A percentile compares a stretch with the other conserved stretches of the same genome.
Conservation (phyloP, 2,888 invertebrate species). For the Oscheius sp. region DNA sequence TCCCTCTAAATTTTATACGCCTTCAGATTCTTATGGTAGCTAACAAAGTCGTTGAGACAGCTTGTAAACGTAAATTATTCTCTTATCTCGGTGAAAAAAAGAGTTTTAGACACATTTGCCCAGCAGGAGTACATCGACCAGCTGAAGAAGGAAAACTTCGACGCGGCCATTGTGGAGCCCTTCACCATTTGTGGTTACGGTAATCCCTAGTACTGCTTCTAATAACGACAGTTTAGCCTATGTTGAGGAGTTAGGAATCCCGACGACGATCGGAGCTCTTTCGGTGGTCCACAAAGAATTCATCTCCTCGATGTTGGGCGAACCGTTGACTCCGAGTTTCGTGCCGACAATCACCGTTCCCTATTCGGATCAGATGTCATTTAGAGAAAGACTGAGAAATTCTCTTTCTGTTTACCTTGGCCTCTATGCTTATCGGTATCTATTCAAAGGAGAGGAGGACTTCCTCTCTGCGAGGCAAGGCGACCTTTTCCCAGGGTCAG, state of each 20-base stretch:
- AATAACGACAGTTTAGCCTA: not conserved
- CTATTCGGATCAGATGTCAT: constrained; percentile 24
- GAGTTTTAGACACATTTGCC: not conserved
- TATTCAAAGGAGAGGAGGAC: not conserved
- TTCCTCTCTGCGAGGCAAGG: constrained; percentile 12
- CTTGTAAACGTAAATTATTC: constrained; percentile 7
- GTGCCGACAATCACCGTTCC: constrained; percentile 7
- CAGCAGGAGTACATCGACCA: not conserved
- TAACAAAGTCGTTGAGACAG: not conserved
- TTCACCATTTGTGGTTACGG: constrained; percentile 29
- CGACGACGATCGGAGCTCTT: constrained; percentile 43
- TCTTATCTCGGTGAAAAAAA: not conserved
- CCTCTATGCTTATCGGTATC: not conserved
- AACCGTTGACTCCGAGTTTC: constrained; percentile 25
- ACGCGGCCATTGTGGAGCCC: constrained; percentile 29
- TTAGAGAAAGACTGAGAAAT: constrained; percentile 23
- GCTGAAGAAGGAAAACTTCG: constrained; percentile 17
- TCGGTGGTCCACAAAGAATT: constrained; percentile 42
- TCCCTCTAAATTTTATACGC: not conserved
- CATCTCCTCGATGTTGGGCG: constrained; percentile 32
- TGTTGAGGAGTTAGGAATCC: constrained; percentile 22
- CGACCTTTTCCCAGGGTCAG: not conserved
- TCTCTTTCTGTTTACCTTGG: not conserved
- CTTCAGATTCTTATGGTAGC: not conserved
- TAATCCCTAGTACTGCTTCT: not conserved